Evolutionary conservation across 2,888 invertebrate genomes (phyloP), one percentile per base, ranked within the genome.

Genomic region (Clistopyga incitator): DNA sequence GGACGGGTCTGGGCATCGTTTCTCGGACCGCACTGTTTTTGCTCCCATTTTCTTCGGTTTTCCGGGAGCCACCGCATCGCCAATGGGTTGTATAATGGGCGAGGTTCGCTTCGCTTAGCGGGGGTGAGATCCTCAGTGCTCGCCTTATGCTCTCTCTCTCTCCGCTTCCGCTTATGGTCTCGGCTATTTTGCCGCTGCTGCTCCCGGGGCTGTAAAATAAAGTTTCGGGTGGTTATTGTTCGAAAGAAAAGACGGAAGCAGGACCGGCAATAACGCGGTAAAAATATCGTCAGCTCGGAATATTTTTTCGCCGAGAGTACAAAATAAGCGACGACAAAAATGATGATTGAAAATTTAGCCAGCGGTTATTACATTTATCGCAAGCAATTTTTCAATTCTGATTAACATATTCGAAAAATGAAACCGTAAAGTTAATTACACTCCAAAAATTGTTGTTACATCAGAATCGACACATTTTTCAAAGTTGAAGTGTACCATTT

Each of bases 111-210:
- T 85, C 85, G 86, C 87, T 81, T 84, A 56, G 67, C 85, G 84
- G 85, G 87, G 80, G 83, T 85, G 79, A 83, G 82, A 86, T 82
- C 85, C 84, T 77, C 78, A 85, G 85, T 84, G 82, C 74, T 68
- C 87, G 90, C 89, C 90, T 91, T 90, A 89, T 90, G 91, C 90
- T 90, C 89, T 87, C 67, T 79, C 84, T 90, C 89, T 87, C 67
- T 79, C 84, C 86, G 74, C 87, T 78, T 86, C 81, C 85, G 74
- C 87, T 83, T 75, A 85, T 86, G 86, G 64, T 88, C 85, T 82
- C 59, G 52, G 47, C 25, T 65, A 29, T 74, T 77, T 47, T 34
- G 64, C 25, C 20, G 20, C 59, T 78, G 56, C 52, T 25, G 42
- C 13, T 68, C 38, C 68, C 29, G 45, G 56, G 29, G 79, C 81